These are phyloP conservation scores for Andrena trimmerana DNA, from an alignment of 2,888 invertebrate species.

Conservation along the genomic window DNA sequence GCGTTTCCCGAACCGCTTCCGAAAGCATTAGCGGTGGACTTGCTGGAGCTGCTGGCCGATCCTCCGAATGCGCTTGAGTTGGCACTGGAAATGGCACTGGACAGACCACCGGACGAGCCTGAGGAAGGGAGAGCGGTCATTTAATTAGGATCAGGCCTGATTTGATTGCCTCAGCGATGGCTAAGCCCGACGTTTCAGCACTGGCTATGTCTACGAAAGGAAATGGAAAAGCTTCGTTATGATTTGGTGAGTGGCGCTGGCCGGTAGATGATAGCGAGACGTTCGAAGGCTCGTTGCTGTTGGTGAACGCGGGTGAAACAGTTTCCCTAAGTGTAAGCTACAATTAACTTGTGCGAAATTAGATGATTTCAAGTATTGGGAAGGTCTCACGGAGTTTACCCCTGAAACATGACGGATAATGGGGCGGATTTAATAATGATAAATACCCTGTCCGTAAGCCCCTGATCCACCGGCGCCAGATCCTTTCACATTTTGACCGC, in stretches of 20 bases:
- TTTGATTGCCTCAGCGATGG: constrained; percentile 54
- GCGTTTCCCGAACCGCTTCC: constrained; percentile 70
- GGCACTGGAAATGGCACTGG: constrained; percentile 66
- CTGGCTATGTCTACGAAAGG: constrained; percentile 50
- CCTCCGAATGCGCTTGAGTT: constrained; percentile 64
- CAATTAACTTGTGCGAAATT: too few relatives aligned
- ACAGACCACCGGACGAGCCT: constrained; percentile 61
- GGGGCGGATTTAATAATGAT: background rate
- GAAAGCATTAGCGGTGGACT: constrained; percentile 61
- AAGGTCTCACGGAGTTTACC: too few relatives aligned
- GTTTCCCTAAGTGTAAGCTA: too few relatives aligned
- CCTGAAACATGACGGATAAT: too few relatives aligned
- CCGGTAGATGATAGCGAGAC: too few relatives aligned
- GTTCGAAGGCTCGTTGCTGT: too few relatives aligned
- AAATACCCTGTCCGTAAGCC: constrained; percentile 22
- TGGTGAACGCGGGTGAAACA: too few relatives aligned
- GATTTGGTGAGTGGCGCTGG: background rate
- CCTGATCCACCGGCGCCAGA: background rate
- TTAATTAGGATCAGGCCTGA: constrained; percentile 65
- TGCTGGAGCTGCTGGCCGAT: constrained; percentile 64
- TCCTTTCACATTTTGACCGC: constrained; percentile 1
- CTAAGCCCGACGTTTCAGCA: constrained; percentile 64
- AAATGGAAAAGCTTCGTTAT: constrained; percentile 1
- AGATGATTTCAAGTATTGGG: too few relatives aligned
- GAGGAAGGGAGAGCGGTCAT: constrained; percentile 59